Conservation (phyloP, 1,140 invertebrate genomes). For the Drosophila kikkawai region DNA sequence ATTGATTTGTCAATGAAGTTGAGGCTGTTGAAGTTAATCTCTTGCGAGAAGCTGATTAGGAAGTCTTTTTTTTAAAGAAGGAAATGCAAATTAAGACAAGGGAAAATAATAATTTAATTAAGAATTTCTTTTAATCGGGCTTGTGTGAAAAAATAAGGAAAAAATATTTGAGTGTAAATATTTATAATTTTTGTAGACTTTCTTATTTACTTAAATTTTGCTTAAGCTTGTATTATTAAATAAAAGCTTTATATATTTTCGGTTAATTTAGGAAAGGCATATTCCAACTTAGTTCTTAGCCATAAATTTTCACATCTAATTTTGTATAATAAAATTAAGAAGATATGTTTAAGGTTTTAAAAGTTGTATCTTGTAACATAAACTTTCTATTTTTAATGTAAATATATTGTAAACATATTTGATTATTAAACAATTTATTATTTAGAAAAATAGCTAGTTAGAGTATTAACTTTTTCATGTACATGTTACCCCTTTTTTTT, state of each 20-base stretch:
- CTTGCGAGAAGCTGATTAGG: conserved; percentile 16
- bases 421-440: background rate
- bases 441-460: background rate
- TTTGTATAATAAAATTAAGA: too few relatives aligned
- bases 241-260: too few relatives aligned
- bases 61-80: conserved; percentile 10
- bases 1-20: conserved; percentile 52
- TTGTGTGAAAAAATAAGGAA: too few relatives aligned
- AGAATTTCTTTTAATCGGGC: background rate
- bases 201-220: too few relatives aligned
- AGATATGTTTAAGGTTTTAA: too few relatives aligned
- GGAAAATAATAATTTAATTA: background rate
- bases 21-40: conserved; percentile 34
- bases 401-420: too few relatives aligned
- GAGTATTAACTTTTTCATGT: conserved; percentile 38
- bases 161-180: background rate
- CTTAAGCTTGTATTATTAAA: too few relatives aligned
- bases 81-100: conserved; percentile 28
- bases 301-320: too few relatives aligned
- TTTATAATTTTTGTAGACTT: background rate
- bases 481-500: background rate
- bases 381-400: background rate
- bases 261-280: too few relatives aligned
- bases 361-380: too few relatives aligned
- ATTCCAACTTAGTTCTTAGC: too few relatives aligned